phyloP scores from a whole-genome alignment of 2,113 vertebrate genomes.

The Ia io region DNA sequence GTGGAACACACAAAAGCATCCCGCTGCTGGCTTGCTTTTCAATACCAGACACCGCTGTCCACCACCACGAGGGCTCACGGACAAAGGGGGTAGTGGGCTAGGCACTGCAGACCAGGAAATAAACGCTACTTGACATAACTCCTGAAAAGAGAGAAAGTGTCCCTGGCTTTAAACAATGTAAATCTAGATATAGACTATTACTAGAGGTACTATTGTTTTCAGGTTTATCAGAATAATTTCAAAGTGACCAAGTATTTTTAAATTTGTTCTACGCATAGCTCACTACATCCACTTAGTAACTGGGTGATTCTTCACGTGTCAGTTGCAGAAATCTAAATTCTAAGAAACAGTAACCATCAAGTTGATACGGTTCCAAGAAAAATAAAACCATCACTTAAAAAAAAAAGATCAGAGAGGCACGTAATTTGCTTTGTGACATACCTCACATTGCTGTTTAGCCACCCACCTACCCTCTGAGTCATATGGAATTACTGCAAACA shows the following conservation, averaged over 20 bases:
- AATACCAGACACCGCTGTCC: not conserved
- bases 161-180: not conserved
- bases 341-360: constrained; percentile 59
- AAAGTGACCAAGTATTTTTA: not conserved
- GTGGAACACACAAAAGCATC: not conserved
- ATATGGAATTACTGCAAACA: not conserved
- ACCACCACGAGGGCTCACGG: not conserved
- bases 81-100: not conserved
- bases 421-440: constrained; percentile 13
- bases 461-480: constrained; percentile 17
- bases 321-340: constrained; percentile 45
- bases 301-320: not conserved
- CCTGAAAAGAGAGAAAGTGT: not conserved
- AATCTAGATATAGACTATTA: not conserved
- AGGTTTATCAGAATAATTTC: not conserved
- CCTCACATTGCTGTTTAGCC: constrained; percentile 3
- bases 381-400: constrained; percentile 55
- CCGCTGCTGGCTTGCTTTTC: not conserved
- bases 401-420: constrained; percentile 18
- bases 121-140: not conserved
- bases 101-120: not conserved
- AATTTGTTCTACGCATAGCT: not conserved
- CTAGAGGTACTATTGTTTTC: not conserved
- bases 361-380: constrained; percentile 62
- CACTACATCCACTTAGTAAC: not conserved